Conservation (phyloP, 2,888 invertebrate species). For the Spatulosminthurus flaviceps region DNA sequence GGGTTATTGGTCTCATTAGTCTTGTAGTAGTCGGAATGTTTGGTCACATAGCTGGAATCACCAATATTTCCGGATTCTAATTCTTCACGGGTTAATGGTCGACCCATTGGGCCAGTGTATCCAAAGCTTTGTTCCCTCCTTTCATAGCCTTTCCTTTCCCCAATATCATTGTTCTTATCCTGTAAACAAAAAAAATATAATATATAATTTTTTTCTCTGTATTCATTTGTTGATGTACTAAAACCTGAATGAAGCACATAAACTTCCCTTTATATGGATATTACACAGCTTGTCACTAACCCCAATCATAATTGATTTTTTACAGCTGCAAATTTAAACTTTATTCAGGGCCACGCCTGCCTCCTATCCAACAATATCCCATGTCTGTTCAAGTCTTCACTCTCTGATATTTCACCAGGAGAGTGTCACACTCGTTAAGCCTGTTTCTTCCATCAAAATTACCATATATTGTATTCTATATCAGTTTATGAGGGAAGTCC, state of each 20-base stretch:
- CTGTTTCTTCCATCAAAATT: too few species aligned
- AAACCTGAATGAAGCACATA: too few species aligned
- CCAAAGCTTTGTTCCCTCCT: conserved; percentile 63
- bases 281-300: not conserved
- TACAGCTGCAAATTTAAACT: not conserved
- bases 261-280: too few species aligned
- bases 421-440: too few species aligned
- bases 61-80: conserved; percentile 59
- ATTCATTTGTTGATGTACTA: too few species aligned
- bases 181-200: too few species aligned
- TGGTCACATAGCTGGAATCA: conserved; percentile 61
- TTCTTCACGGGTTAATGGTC: conserved; percentile 55
- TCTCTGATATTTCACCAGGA: too few species aligned
- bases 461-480: too few species aligned
- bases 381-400: too few species aligned
- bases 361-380: too few species aligned
- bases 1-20: conserved; percentile 63
- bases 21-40: conserved; percentile 63
- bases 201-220: too few species aligned
- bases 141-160: conserved; percentile 63
- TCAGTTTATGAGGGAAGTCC: too few species aligned
- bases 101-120: conserved; percentile 58
- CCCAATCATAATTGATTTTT: not conserved
- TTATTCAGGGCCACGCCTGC: not conserved
- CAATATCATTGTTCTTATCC: conserved; percentile 59